Base-by-base conservation (phyloP, 2,888 invertebrate species). In the Gnatocerus cornutus region DNA sequence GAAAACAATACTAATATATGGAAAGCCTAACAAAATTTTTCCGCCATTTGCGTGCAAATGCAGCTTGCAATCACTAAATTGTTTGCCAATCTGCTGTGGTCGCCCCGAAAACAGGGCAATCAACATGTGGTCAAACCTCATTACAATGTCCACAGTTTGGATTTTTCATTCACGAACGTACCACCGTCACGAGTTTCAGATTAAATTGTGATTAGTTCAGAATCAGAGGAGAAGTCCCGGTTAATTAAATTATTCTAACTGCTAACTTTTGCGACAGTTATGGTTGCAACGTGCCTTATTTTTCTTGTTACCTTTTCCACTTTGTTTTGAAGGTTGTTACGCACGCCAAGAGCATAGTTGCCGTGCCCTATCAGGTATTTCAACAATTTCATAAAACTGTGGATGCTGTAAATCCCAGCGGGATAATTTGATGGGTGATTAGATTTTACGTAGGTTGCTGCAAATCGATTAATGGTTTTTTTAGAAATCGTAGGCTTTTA, bases 151-250 rank as follows among this genome's bases (percentile, higher is more conserved):
- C 37, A 61, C 61, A 61, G 33, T 50, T 61, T 39, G 61, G 48
- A 61, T 46, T 50, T 50, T 48, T 3, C n/a, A 61, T 61, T 61
- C 48, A 16, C n/a, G 48, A 59, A 59, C 48, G 14, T 4, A 29
- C 48, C 29, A 50, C 53, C 37, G 27, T 39, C 50, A 39, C 29
- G 30, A 45, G 46, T 45, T 29, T 9, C 8, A 10, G 46, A 68
- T 61, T 68, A 61, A 61, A 67, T 52, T 61, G 59, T 56, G 65
- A 56, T 65, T 56, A 55, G 64, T 45, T 64, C 10, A 14, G 64
- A 29, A 52, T 53, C 14, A 30, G 13, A 27, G 27, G 52, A 27
- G n/a, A 14, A 16, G 21, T 16, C 41, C 14, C 52, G 6, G 33
- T 16, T 37, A 37, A 21, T 41, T 55, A 21, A 55, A 55, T 39